Percentiles rank a stretch among this genome's conserved stretches.
Evolutionary conservation across 2,797 vertebrate species (phyloP).

Genomic region (Aeoliscus strigatus): DNA sequence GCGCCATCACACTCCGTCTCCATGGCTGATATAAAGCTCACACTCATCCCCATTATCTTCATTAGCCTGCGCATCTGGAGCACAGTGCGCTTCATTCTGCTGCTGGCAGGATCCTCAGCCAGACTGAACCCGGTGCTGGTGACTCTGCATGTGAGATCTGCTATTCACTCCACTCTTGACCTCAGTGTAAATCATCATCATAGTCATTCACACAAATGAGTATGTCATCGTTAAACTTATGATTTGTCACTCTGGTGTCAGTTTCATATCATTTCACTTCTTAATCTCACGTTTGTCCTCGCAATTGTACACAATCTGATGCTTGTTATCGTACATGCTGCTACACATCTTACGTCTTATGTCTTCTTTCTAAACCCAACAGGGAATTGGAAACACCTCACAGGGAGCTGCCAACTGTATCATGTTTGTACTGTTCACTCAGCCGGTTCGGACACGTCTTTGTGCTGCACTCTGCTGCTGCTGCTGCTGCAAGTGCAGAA

Average conservation of each 20-base stretch:
- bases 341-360: neutral
- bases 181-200: no score
- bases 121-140: constrained; percentile 81
- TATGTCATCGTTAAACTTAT: no score
- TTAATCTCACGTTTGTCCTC: no score
- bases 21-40: constrained; percentile 86
- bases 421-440: constrained; percentile 88
- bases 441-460: constrained; percentile 76
- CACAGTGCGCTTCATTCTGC: constrained; percentile 87
- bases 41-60: constrained; percentile 92
- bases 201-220: no score
- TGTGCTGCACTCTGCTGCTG: constrained; percentile 69
- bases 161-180: no score
- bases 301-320: no score
- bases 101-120: constrained; percentile 76
- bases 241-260: no score
- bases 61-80: constrained; percentile 92
- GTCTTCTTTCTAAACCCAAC: constrained; percentile 22
- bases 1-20: constrained; percentile 62
- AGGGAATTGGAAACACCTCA: constrained; percentile 94
- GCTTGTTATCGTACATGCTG: no score
- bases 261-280: no score
- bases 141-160: constrained; percentile 84
- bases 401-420: constrained; percentile 97
- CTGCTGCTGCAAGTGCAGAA: constrained; percentile 30